phyloP scores from a whole-genome alignment of 1,140 invertebrate species.

The Homalodisca vitripennis region DNA sequence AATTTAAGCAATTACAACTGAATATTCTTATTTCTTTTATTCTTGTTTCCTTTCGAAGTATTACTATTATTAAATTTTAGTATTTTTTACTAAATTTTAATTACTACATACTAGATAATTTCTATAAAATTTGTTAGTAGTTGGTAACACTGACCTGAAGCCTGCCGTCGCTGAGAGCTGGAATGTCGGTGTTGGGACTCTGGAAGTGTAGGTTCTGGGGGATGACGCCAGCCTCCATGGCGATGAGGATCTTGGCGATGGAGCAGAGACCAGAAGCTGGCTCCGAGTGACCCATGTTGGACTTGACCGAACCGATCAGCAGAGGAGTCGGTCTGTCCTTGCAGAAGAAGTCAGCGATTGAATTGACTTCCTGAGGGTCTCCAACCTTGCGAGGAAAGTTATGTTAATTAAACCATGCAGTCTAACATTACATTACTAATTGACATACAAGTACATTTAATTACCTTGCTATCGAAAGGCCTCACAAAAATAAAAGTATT shows the following conservation, averaged over 20 bases:
- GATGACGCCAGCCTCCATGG: slow-evolving; percentile 85
- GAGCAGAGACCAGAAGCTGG: slow-evolving; percentile 90
- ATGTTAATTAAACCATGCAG: too few relatives aligned
- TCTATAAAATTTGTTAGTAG: too few relatives aligned
- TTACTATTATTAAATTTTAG: too few relatives aligned
- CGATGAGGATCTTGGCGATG: slow-evolving; percentile 85
- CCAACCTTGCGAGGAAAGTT: slow-evolving; percentile 55
- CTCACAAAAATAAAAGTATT: too few relatives aligned
- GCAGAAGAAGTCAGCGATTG: slow-evolving; percentile 90
- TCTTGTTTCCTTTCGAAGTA: too few relatives aligned
- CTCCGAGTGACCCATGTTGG: slow-evolving; percentile 97
- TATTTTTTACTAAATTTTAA: too few relatives aligned
- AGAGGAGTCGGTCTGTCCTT: slow-evolving; percentile 76
- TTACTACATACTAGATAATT: too few relatives aligned
- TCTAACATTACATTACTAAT: too few relatives aligned
- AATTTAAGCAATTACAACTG: too few relatives aligned
- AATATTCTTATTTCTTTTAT: too few relatives aligned
- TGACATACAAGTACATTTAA: too few relatives aligned
- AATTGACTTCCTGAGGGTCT: slow-evolving; percentile 95
- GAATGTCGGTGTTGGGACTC: slow-evolving; percentile 84
- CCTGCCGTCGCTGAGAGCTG: slow-evolving; percentile 79
- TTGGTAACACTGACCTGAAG: slow-evolving; percentile 62
- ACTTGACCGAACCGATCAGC: slow-evolving; percentile 93
- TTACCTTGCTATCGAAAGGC: too few relatives aligned
- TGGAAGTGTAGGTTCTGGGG: slow-evolving; percentile 90